A percentile compares a stretch with the other conserved stretches of the same genome.
These are phyloP conservation scores for Centroberyx gerrardi DNA, from an alignment of 2,797 vertebrate genomes.

Conservation along the genomic window DNA sequence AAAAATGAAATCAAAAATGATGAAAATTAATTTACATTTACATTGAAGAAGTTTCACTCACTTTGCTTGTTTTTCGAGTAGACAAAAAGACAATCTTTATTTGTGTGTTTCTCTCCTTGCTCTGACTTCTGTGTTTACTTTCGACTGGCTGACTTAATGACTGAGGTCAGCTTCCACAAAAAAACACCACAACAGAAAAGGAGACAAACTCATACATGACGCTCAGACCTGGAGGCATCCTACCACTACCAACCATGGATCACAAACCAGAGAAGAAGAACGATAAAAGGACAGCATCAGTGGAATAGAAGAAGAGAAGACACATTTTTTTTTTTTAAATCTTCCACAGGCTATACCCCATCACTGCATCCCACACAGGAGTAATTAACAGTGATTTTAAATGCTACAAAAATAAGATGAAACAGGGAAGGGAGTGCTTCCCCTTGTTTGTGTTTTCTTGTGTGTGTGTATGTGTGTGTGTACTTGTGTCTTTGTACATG, in stretches of 20 bases:
- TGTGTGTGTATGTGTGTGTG: conserved; percentile 53
- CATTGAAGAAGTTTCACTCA: conserved; percentile 65
- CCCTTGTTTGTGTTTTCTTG: conserved; percentile 69
- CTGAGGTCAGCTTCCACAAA: conserved; percentile 75
- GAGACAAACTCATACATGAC: conserved; percentile 81
- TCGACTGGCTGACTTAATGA: conserved; percentile 73
- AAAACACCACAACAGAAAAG: conserved; percentile 82
- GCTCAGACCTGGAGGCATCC: conserved; percentile 80
- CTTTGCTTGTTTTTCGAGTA: conserved; percentile 63
- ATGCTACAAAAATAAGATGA: conserved; percentile 90
- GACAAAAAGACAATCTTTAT: conserved; percentile 87
- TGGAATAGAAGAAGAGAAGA: conserved; percentile 81
- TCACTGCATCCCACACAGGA: conserved; percentile 84
- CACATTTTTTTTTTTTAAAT: conserved; percentile 73
- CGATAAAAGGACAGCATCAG: conserved; percentile 77
- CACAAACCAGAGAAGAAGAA: conserved; percentile 81
- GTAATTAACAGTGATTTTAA: conserved; percentile 87
- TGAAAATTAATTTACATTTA: conserved; percentile 58
- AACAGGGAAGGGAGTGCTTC: conserved; percentile 76
- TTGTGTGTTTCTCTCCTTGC: conserved; percentile 84
- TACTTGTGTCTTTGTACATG: conserved; percentile 58
- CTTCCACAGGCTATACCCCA: conserved; percentile 82
- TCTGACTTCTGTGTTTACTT: conserved; percentile 77
- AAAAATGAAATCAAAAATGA: conserved; percentile 8
- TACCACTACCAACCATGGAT: conserved; percentile 81